phyloP scores from a whole-genome alignment of 2,113 vertebrate species.

The Sinocyclocheilus anophthalmus region DNA sequence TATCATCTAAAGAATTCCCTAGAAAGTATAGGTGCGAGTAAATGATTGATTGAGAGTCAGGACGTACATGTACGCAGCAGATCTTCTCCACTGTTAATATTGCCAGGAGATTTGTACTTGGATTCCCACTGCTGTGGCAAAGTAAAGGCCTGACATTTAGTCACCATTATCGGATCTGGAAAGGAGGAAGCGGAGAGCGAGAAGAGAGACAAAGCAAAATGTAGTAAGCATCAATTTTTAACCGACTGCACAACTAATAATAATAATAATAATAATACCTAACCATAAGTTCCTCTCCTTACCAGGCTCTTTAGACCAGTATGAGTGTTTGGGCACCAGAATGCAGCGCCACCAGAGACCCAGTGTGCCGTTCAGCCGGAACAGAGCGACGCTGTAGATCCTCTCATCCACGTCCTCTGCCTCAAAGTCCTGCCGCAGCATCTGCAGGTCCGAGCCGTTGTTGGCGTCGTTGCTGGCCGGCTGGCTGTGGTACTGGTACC shows the following conservation, averaged over 20 bases:
- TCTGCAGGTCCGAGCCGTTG: slow-evolving; percentile 73
- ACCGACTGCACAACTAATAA: background rate
- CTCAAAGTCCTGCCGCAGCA: slow-evolving; percentile 70
- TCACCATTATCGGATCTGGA: slow-evolving; percentile 79
- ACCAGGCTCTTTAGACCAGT: slow-evolving; percentile 83
- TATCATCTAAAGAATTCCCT: background rate
- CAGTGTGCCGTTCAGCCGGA: slow-evolving; percentile 84
- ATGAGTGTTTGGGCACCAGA: slow-evolving; percentile 69
- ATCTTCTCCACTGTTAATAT: slow-evolving; percentile 84
- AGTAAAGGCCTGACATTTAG: slow-evolving; percentile 84
- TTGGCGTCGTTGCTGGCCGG: slow-evolving; percentile 69
- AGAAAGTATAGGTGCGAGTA: background rate
- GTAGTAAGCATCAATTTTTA: background rate
- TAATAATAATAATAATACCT: background rate
- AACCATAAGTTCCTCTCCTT: slow-evolving; percentile 38
- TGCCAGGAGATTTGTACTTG: slow-evolving; percentile 81
- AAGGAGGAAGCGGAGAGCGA: background rate
- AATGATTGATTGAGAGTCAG: background rate
- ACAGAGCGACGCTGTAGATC: slow-evolving; percentile 79
- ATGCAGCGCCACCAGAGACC: slow-evolving; percentile 95
- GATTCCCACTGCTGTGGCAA: slow-evolving; percentile 86
- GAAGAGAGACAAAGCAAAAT: background rate
- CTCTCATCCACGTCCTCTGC: slow-evolving; percentile 80
- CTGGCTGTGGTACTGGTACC: slow-evolving; percentile 90
- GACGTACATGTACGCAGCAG: slow-evolving; percentile 91